phyloP scores from a whole-genome alignment of 2,888 invertebrate species.

The Epirrhoe alternata region DNA sequence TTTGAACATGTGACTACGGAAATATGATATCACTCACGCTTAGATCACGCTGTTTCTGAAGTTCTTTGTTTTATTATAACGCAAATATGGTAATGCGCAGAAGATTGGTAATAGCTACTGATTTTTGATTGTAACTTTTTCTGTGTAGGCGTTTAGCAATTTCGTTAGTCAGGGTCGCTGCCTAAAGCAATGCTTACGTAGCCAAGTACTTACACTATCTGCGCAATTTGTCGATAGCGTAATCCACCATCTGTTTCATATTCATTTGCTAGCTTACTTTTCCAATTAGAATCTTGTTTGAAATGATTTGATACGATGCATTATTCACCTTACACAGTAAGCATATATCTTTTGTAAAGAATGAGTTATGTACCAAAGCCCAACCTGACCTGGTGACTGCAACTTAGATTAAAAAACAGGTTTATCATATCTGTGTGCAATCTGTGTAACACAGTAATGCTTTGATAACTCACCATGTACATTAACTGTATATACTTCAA shows the following conservation, averaged over 20 bases:
- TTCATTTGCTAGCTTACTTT: slow-evolving; percentile 10
- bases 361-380: too few species aligned
- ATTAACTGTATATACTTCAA: too few species aligned
- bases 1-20: slow-evolving; percentile 65
- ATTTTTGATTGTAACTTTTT: slow-evolving; percentile 3
- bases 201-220: slow-evolving; percentile 47
- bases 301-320: slow-evolving; percentile 2
- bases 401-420: too few species aligned
- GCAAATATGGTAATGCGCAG: slow-evolving; percentile 23
- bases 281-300: slow-evolving; percentile 34
- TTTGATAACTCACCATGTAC: too few species aligned
- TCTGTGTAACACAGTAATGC: too few species aligned
- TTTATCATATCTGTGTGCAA: too few species aligned
- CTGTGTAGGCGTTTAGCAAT: slow-evolving; percentile 25
- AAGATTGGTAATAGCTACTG: slow-evolving; percentile 1
- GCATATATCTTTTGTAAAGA: too few species aligned
- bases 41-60: slow-evolving; percentile 15
- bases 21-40: slow-evolving; percentile 46
- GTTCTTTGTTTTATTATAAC: slow-evolving; percentile 22
- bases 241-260: slow-evolving; percentile 45
- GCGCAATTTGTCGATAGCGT: slow-evolving; percentile 47
- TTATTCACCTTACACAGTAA: too few species aligned
- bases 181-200: slow-evolving; percentile 54
- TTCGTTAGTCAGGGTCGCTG: slow-evolving; percentile 61
- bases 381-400: too few species aligned